A percentile compares a stretch with the other conserved stretches of the same genome.
Conservation (phyloP, 2,113 vertebrate genomes). For the Herpetotheres cachinnans region DNA sequence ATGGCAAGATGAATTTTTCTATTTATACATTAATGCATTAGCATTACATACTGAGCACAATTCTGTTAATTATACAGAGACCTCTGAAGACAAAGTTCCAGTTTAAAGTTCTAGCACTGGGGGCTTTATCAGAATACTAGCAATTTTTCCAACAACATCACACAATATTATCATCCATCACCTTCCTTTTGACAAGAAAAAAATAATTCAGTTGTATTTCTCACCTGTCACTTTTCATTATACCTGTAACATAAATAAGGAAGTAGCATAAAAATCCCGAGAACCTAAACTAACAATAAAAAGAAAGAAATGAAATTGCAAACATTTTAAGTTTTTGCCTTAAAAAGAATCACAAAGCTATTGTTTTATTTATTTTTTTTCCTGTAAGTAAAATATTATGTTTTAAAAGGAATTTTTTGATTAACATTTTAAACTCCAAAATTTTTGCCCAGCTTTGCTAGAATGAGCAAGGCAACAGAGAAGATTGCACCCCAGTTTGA, state of each 20-base stretch:
- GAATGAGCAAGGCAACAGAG: neutral
- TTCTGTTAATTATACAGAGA: neutral
- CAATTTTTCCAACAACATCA: neutral
- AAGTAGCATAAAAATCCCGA: neutral
- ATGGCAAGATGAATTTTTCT: neutral
- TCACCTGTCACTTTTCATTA: neutral
- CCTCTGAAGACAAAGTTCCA: neutral
- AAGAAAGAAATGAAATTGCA: neutral
- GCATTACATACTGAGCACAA: neutral
- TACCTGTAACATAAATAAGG: neutral
- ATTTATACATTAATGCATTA: neutral
- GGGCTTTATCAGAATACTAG: neutral
- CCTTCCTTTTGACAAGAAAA: neutral
- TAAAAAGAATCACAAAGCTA: neutral
- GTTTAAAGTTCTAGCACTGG: neutral
- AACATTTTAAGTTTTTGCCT: neutral
- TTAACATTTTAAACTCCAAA: neutral
- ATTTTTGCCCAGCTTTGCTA: neutral
- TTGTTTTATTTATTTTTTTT: neutral
- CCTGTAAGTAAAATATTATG: neutral
- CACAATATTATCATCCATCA: neutral
- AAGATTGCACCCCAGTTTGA: neutral
- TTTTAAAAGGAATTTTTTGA: neutral
- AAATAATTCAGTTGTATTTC: neutral
- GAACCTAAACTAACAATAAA: neutral